Evolutionary conservation across 2,888 invertebrate genomes (phyloP), one percentile per base, ranked within the genome.

Genomic region (Atherix ibis): DNA sequence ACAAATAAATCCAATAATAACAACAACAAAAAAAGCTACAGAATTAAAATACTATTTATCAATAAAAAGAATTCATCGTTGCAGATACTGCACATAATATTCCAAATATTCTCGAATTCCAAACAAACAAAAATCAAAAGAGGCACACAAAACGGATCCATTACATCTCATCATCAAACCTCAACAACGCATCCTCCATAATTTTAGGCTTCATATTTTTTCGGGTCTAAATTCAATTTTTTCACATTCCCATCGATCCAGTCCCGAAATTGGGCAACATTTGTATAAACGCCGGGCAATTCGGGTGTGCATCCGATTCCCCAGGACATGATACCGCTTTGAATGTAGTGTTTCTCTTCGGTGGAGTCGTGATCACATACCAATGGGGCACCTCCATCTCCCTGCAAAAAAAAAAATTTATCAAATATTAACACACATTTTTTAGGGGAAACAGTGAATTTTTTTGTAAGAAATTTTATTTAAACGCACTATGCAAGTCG

Each of bases 331-430:
- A 43, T 40, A 10, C 43, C 43, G 10, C 35, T 4, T 63, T 58
- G 4, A 74, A 72, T 68, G 53, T 73, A 78, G 8, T 68, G 59
- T 32, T 64, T 58, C 27, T 62, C 54, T 24, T 64, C 63, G 0
- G 62, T 51, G 0, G 67, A 65, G 28, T 42, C 44, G 35, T 63
- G 51, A 10, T 66, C 63, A 46, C 80, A 80, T 1, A 73, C 72
- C 10, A 80, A 53, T 0, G 79, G 77, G 30, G 76, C 73, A 15
- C 79, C 79, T n/a, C 79, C 79, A 51, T 80, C 79, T 28, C 79
- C 79, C 74, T 39, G 13, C 19, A 75, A 54, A 0, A 44, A 48
- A 40, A 34, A 46, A 42, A 31, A 18, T 18, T 36, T 24, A 30
- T 31, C 16, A 12, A 13, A 27, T 12, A 12, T 27, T 6, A 10